Percentiles rank a stretch among this genome's conserved stretches.
Conservation (phyloP, 2,797 vertebrate genomes). For the Trematomus bernacchii region DNA sequence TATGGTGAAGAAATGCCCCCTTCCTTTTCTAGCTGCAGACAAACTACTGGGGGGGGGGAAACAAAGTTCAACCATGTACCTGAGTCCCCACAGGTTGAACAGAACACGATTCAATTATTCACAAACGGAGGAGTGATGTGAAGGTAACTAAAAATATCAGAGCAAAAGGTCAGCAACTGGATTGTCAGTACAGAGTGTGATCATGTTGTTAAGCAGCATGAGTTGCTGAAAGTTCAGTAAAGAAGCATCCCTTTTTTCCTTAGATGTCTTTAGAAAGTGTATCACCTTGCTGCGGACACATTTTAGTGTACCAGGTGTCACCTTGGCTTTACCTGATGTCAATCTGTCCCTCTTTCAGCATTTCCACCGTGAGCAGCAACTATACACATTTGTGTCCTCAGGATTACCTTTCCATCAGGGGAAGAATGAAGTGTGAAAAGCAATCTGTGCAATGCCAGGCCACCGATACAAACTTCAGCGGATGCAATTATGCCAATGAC, state of each 20-base stretch:
- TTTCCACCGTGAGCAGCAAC: constrained; percentile 53
- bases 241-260: neutral
- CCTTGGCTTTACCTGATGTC: constrained; percentile 32
- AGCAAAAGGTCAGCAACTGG: constrained; percentile 10
- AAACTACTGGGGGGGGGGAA: neutral
- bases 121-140: too few relatives aligned
- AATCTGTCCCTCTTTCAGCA: constrained; percentile 26
- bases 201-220: neutral
- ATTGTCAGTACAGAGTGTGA: neutral
- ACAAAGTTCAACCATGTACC: neutral
- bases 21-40: neutral
- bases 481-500: constrained; percentile 86
- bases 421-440: constrained; percentile 85
- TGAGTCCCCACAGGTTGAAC: neutral
- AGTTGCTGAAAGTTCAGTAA: neutral
- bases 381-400: constrained; percentile 72
- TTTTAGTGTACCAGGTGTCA: constrained; percentile 20
- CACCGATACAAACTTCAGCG: constrained; percentile 69
- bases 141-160: neutral
- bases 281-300: neutral
- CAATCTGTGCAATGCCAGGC: constrained; percentile 77
- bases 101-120: neutral
- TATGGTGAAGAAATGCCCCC: neutral
- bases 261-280: neutral
- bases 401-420: constrained; percentile 83